phyloP scores from a whole-genome alignment of 2,888 invertebrate genomes.

The Steinernema scapterisci region DNA sequence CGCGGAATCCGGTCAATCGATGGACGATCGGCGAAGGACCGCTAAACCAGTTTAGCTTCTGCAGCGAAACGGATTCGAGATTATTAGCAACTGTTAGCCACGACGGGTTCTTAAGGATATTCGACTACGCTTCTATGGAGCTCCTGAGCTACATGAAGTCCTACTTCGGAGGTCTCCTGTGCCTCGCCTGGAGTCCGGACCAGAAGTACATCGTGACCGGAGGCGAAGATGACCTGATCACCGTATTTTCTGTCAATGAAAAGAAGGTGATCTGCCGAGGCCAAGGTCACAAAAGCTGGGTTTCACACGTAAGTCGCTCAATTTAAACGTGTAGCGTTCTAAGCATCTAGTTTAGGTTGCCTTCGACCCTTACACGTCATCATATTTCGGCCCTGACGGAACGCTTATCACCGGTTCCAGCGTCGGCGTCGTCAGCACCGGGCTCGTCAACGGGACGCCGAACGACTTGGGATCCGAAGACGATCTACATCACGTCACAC shows the following conservation, averaged over 20 bases:
- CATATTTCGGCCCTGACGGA: slow-evolving; percentile 17
- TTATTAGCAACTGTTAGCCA: slow-evolving; percentile 66
- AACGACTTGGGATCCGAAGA: slow-evolving; percentile 44
- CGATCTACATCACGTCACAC: slow-evolving; percentile 34
- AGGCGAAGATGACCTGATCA: slow-evolving; percentile 97
- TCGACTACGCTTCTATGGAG: slow-evolving; percentile 97
- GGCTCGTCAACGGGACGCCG: slow-evolving; percentile 38
- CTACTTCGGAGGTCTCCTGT: slow-evolving; percentile 95
- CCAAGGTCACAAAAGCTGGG: slow-evolving; percentile 97
- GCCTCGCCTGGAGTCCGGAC: slow-evolving; percentile 92
- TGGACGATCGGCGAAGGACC: slow-evolving; percentile 68
- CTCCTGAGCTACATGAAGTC: slow-evolving; percentile 81
- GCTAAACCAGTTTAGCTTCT: slow-evolving; percentile 30
- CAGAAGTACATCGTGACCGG: slow-evolving; percentile 83
- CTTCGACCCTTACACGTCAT: slow-evolving; percentile 74
- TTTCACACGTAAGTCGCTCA: slow-evolving; percentile 84
- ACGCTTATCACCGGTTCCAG: slow-evolving; percentile 7
- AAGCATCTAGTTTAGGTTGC: slow-evolving; percentile 48
- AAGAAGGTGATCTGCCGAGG: slow-evolving; percentile 84
- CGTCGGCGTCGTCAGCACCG: slow-evolving; percentile 7
- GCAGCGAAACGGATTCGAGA: not conserved
- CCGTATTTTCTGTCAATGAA: slow-evolving; percentile 92
- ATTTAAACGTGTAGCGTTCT: slow-evolving; percentile 67
- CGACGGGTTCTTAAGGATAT: slow-evolving; percentile 87
- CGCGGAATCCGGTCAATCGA: slow-evolving; percentile 89